Conservation (phyloP, 92 coral and sea anemone species). For the Montipora capitata region DNA sequence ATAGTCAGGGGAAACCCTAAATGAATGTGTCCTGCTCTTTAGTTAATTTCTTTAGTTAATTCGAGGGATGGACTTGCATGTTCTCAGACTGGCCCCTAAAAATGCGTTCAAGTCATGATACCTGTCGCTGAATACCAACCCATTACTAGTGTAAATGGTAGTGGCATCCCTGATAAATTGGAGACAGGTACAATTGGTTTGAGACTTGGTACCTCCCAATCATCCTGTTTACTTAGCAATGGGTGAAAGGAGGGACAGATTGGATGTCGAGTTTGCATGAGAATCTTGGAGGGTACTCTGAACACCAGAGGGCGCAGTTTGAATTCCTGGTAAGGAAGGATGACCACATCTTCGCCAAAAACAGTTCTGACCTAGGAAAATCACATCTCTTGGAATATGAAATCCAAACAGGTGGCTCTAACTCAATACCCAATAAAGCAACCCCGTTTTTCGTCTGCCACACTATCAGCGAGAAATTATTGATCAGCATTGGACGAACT, state of each 20-base stretch:
- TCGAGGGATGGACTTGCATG: conserved; percentile 40
- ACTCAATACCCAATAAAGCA: no score
- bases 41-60: conserved; percentile 51
- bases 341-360: conserved; percentile 41
- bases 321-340: conserved; percentile 3
- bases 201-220: background rate
- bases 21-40: conserved; percentile 27
- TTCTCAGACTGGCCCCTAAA: conserved; percentile 22
- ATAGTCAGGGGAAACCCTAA: no score
- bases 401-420: conserved; percentile 34
- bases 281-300: conserved; percentile 23
- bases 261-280: background rate
- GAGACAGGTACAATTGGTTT: background rate
- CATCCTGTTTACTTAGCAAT: background rate
- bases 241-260: conserved; percentile 5
- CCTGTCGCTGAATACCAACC: conserved; percentile 23
- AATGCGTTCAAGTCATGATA: conserved; percentile 10
- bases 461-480: no score
- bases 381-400: conserved; percentile 41
- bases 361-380: conserved; percentile 44
- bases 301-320: conserved; percentile 28
- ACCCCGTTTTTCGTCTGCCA: no score
- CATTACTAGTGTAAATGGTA: conserved; percentile 8
- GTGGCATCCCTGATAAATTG: background rate
- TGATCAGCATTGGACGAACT: no score